Base-by-base conservation (phyloP, 2,888 invertebrate species). In the Troides helena region DNA sequence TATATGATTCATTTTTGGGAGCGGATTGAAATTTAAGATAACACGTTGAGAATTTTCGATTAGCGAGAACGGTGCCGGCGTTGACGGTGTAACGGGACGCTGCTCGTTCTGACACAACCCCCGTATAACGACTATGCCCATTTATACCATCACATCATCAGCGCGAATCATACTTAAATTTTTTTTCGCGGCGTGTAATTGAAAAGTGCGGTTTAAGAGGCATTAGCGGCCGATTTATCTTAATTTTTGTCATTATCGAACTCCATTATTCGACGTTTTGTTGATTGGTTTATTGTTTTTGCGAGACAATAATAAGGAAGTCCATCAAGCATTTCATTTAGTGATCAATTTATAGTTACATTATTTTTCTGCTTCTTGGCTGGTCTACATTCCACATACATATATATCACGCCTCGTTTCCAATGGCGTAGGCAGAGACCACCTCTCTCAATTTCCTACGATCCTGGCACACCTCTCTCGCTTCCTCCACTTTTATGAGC, bases 1-100 rank as follows among this genome's bases (percentile, higher is more conserved):
- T 74, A 81, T 83, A 83, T 90, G 89, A 90, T 90, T 91, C 90
- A 90, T 87, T 85, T 85, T 80, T 78, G 81, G 79, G 85, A 84
- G 84, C 84, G 84, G 85, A 80, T 84, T 85, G 82, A 85, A 85
- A 87, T 87, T 87, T 83, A 85, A 85, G 85, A 85, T 85, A 86
- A 81, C 82, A 84, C 75, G 83, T 83, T 84, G 78, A 84, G 83
- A 84, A 85, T 85, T 85, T 88, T 89, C 85, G 89, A 90, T 90
- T 89, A 90, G 85, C 84, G 74, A 75, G 82, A 80, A 82, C 84
- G 86, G 87, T 86, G 86, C 80, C 85, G 85, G 76, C 80, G 77
- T 73, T 79, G 80, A 78, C 77, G 78, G 74, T 76, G 76, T 87
- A 89, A 88, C 88, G 87, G 89, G 76, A 83, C 78, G 75, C 61